Conservation (phyloP, 92 coral and sea anemone species). For the Porites evermanni region DNA sequence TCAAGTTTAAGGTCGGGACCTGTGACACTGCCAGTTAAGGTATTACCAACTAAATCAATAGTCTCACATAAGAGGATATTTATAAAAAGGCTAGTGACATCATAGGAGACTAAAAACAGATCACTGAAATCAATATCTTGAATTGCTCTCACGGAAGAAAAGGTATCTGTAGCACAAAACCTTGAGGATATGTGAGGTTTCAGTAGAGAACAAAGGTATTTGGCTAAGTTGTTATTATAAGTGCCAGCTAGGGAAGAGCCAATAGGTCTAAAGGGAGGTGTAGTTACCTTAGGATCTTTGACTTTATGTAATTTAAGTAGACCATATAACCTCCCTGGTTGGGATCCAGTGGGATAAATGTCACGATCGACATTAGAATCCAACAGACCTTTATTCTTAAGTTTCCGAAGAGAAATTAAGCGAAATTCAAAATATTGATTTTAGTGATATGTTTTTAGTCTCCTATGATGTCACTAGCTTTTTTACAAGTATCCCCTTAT, state of each 20-base stretch:
- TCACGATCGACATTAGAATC: conserved; percentile 21
- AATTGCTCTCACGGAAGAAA: conserved; percentile 47
- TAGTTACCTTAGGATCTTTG: conserved; percentile 4
- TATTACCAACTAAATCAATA: conserved; percentile 29
- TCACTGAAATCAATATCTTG: background rate
- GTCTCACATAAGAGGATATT: conserved; percentile 39
- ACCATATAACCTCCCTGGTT: conserved; percentile 58
- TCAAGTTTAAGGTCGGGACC: conserved; percentile 12
- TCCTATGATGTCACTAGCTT: conserved; percentile 50
- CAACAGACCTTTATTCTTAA: conserved; percentile 24
- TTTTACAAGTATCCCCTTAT: conserved; percentile 44
- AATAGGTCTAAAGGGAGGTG: conserved; percentile 51
- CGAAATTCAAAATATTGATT: conserved; percentile 13
- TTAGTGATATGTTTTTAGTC: conserved; percentile 22
- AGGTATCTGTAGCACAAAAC: conserved; percentile 23
- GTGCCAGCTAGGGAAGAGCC: conserved; percentile 28
- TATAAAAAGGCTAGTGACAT: conserved; percentile 52
- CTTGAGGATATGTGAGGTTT: conserved; percentile 35
- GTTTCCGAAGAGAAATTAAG: too few relatives aligned
- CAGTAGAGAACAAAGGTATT: conserved; percentile 26
- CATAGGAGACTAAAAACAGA: conserved; percentile 44
- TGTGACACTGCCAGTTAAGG: background rate
- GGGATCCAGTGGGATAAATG: conserved; percentile 58
- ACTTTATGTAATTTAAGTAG: conserved; percentile 49
- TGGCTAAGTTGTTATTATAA: conserved; percentile 40